Evolutionary conservation across 2,888 invertebrate genomes (phyloP).

Genomic region (Iphiclides podalirius): DNA sequence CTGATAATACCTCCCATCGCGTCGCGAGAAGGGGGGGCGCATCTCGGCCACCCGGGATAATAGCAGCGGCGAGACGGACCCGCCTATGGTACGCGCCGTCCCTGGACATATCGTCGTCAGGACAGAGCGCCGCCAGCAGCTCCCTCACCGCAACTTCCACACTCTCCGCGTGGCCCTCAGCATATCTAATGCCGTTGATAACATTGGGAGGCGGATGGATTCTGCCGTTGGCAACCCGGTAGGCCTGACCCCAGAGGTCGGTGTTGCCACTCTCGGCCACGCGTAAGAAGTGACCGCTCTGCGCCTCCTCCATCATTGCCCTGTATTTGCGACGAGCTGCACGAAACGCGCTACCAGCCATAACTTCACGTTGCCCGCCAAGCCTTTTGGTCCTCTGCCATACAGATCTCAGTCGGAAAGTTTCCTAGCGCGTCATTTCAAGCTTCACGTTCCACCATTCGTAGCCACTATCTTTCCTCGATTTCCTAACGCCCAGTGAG

Average conservation of each 20-base stretch:
- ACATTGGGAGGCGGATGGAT: background rate
- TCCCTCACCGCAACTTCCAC: slow-evolving; percentile 25
- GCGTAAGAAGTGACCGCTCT: background rate
- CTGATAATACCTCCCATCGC: slow-evolving; percentile 25
- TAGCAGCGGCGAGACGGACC: slow-evolving; percentile 28
- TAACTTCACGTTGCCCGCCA: background rate
- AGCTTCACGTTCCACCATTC: background rate
- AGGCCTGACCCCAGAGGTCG: background rate
- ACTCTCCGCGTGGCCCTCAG: background rate
- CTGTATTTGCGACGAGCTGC: background rate
- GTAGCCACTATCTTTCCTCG: background rate
- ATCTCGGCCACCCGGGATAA: slow-evolving; percentile 26
- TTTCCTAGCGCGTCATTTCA: background rate
- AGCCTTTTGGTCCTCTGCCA: background rate
- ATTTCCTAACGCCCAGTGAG: background rate
- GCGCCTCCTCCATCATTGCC: background rate
- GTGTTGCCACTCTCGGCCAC: background rate
- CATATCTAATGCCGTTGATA: slow-evolving; percentile 1
- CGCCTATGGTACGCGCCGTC: slow-evolving; percentile 31
- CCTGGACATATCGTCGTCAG: background rate
- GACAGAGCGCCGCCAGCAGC: background rate
- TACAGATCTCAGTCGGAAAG: too few species aligned
- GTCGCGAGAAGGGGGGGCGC: slow-evolving; percentile 16
- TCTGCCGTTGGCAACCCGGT: background rate
- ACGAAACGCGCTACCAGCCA: background rate